Conservation (phyloP, 2,888 invertebrate genomes). For the Phalera bucephala region DNA sequence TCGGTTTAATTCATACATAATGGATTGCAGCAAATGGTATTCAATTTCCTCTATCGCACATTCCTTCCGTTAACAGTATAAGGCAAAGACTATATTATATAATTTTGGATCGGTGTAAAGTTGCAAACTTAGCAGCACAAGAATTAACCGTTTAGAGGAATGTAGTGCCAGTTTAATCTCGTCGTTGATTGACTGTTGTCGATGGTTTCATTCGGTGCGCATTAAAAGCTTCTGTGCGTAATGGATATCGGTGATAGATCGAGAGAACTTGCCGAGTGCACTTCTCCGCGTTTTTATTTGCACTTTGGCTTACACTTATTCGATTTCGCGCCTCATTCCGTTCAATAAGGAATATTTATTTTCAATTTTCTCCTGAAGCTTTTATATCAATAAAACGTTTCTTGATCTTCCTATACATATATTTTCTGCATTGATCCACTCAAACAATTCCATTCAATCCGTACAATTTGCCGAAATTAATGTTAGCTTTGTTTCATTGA, state of each 20-base stretch:
- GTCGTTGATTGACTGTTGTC: constrained; percentile 30
- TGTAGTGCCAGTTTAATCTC: constrained; percentile 20
- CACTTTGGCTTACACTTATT: constrained; percentile 13
- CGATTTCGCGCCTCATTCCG: constrained; percentile 7
- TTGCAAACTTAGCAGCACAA: constrained; percentile 6
- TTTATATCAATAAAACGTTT: no score
- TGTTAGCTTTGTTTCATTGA: constrained; percentile 10
- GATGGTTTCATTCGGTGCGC: constrained; percentile 32
- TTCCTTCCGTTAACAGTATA: constrained; percentile 40
- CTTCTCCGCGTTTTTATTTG: constrained; percentile 21
- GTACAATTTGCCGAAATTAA: not conserved
- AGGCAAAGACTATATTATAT: constrained; percentile 21
- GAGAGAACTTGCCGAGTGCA: constrained; percentile 25
- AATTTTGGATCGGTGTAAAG: no score
- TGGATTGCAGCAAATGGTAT: constrained; percentile 40
- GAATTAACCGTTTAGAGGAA: constrained; percentile 14
- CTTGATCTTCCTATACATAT: not conserved
- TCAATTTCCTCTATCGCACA: constrained; percentile 47
- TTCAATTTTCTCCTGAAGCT: not conserved
- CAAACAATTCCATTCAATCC: no score
- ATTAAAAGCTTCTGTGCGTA: constrained; percentile 48
- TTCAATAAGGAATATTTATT: constrained; percentile 9
- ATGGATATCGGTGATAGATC: constrained; percentile 35
- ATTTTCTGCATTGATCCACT: not conserved
- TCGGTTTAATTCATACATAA: constrained; percentile 32